A percentile compares a stretch with the other conserved stretches of the same genome.
Evolutionary conservation across 2,113 vertebrate species (phyloP).

Genomic region (Xenopus laevis): DNA sequence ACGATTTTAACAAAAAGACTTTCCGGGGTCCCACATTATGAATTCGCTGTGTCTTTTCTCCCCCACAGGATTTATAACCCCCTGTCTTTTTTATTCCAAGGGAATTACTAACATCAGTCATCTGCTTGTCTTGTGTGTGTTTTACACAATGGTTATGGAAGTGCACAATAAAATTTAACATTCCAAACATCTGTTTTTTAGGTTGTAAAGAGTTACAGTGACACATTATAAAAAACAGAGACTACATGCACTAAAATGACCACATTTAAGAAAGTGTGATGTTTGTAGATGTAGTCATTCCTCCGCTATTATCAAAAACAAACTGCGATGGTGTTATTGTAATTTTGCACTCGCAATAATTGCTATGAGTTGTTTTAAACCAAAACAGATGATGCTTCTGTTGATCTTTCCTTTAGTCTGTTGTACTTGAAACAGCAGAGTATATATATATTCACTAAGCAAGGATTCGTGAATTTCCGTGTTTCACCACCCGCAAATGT

Average conservation of each 20-base stretch:
- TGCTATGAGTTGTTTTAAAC: not conserved
- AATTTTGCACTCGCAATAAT: not conserved
- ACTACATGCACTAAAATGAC: constrained; percentile 48
- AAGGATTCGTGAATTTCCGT: too few relatives aligned
- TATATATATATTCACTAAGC: too few relatives aligned
- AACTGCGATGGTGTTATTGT: constrained; percentile 23
- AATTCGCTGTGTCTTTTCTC: constrained; percentile 16
- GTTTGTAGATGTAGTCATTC: constrained; percentile 21
- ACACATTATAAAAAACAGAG: constrained; percentile 58
- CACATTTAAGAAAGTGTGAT: constrained; percentile 43
- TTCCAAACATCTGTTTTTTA: constrained; percentile 68
- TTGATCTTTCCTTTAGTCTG: not conserved
- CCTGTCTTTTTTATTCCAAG: constrained; percentile 24
- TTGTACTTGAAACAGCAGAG: not conserved
- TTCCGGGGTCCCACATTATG: not conserved
- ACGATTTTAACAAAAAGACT: too few relatives aligned
- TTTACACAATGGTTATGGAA: constrained; percentile 53
- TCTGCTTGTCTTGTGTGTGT: constrained; percentile 45
- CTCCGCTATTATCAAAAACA: constrained; percentile 7
- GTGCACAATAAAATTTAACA: constrained; percentile 56
- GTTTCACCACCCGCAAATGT: too few relatives aligned
- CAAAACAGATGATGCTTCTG: constrained; percentile 1
- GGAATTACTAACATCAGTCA: constrained; percentile 41
- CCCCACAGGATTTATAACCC: constrained; percentile 31
- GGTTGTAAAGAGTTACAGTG: constrained; percentile 54